Evolutionary conservation across 2,113 vertebrate species (phyloP).

Genomic region (Strigops habroptila): DNA sequence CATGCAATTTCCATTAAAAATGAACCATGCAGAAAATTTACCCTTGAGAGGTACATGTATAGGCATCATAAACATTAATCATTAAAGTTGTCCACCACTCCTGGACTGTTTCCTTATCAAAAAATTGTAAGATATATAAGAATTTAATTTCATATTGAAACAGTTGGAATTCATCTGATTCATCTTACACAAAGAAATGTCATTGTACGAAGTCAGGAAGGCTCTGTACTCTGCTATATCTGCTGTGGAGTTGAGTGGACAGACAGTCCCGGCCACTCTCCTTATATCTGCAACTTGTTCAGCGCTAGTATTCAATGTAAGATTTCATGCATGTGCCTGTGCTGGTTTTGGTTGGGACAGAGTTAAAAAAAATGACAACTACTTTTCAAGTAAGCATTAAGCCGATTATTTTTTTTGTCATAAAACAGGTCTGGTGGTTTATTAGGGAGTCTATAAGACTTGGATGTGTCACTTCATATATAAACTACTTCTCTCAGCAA

Average conservation of each 20-base stretch:
- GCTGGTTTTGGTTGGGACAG: neutral
- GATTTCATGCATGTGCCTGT: neutral
- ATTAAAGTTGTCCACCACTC: neutral
- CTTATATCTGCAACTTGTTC: neutral
- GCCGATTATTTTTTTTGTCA: neutral
- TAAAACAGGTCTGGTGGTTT: neutral
- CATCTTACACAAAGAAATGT: neutral
- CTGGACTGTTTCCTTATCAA: neutral
- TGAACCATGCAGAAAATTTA: neutral
- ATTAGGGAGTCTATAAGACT: neutral
- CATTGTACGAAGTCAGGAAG: neutral
- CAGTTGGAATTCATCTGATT: neutral
- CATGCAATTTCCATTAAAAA: conserved; percentile 16
- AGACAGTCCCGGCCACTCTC: neutral
- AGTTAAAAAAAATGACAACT: neutral
- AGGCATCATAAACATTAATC: neutral
- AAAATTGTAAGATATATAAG: neutral
- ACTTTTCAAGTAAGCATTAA: neutral
- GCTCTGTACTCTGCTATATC: neutral
- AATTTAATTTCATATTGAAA: neutral
- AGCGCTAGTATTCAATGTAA: neutral
- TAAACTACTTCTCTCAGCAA: neutral
- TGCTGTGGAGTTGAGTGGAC: neutral
- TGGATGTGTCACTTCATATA: neutral
- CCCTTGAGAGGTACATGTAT: neutral